Percentiles rank a stretch among this genome's conserved stretches.
These are phyloP conservation scores for Eutolmus rufibarbis DNA, from an alignment of 2,888 invertebrate genomes.

Conservation along the genomic window DNA sequence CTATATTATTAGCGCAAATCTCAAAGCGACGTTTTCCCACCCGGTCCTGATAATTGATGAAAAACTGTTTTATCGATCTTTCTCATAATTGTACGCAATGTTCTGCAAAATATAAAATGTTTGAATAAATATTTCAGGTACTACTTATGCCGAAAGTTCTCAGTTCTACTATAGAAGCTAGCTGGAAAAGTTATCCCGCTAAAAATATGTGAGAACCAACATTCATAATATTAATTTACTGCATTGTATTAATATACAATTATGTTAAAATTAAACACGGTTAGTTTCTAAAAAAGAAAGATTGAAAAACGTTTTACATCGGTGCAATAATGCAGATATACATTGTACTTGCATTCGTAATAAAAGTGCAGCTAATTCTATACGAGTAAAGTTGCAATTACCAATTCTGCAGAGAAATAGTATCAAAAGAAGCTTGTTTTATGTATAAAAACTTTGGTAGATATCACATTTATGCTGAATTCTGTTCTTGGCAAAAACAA, in stretches of 20 bases:
- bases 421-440: background rate
- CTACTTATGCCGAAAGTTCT: too few relatives aligned
- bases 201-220: background rate
- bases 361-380: background rate
- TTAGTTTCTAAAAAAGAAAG: background rate
- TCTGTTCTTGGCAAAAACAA: background rate
- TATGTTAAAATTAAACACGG: too few relatives aligned
- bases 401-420: background rate
- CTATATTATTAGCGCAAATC: too few relatives aligned
- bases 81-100: too few relatives aligned
- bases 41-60: too few relatives aligned
- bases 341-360: background rate
- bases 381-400: background rate
- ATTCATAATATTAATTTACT: background rate
- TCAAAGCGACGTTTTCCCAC: too few relatives aligned
- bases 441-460: constrained; percentile 29
- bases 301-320: background rate
- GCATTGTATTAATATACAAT: too few relatives aligned
- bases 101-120: background rate
- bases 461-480: constrained; percentile 35
- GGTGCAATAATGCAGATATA: background rate
- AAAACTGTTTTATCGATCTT: too few relatives aligned
- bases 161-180: background rate
- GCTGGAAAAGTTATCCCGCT: background rate
- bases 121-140: background rate